A percentile compares a stretch with the other conserved stretches of the same genome.
phyloP scores from a whole-genome alignment of 2,888 invertebrate genomes.

The Tenthredo distinguenda region DNA sequence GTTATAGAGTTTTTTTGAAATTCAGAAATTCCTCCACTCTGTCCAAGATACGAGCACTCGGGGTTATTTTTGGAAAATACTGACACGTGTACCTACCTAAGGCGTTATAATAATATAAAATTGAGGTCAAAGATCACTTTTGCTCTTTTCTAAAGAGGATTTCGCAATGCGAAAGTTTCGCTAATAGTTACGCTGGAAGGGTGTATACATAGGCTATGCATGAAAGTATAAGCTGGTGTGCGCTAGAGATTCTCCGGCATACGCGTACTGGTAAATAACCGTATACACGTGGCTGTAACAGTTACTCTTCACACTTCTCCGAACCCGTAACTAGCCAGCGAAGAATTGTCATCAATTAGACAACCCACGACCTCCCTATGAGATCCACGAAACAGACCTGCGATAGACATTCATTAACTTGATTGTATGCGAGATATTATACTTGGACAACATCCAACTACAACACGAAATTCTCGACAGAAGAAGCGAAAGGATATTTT shows the following conservation, averaged over 20 bases:
- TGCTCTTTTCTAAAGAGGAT: slow-evolving; percentile 55
- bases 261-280: background rate
- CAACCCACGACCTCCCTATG: slow-evolving; percentile 25
- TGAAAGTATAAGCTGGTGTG: slow-evolving; percentile 17
- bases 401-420: slow-evolving; percentile 13
- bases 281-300: background rate
- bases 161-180: slow-evolving; percentile 64
- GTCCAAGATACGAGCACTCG: background rate
- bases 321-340: background rate
- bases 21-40: background rate
- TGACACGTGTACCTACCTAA: background rate
- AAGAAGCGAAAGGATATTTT: background rate
- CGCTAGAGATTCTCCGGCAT: slow-evolving; percentile 5
- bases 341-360: background rate
- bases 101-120: slow-evolving; percentile 54
- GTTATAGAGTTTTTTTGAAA: background rate
- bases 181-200: slow-evolving; percentile 46
- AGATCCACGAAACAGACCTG: background rate
- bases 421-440: background rate
- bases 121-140: slow-evolving; percentile 59
- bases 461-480: background rate
- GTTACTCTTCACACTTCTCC: background rate
- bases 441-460: background rate
- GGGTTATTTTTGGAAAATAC: background rate
- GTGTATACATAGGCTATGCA: slow-evolving; percentile 32